phyloP scores from a whole-genome alignment of 2,888 invertebrate genomes.

The Noctua comes region DNA sequence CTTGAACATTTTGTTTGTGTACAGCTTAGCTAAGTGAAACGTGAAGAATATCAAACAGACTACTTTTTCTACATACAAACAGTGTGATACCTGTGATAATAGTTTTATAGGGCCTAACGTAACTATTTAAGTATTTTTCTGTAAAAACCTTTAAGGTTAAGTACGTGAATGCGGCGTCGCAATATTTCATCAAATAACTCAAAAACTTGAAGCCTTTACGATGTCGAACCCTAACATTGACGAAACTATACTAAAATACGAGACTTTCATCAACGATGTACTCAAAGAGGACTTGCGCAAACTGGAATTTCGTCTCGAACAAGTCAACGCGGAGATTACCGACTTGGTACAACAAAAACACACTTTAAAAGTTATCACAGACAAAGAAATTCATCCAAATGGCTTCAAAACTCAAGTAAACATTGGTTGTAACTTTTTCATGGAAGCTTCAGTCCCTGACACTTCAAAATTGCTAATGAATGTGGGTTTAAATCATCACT shows the following conservation, averaged over 20 bases:
- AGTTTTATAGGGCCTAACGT: not conserved
- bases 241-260: constrained; percentile 88
- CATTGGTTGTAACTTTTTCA: constrained; percentile 95
- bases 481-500: constrained; percentile 93
- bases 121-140: not conserved
- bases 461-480: constrained; percentile 92
- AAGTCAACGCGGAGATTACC: constrained; percentile 92
- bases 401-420: constrained; percentile 91
- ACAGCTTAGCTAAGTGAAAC: not conserved
- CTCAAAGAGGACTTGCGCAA: constrained; percentile 93
- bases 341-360: constrained; percentile 94
- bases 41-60: not conserved
- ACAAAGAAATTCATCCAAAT: constrained; percentile 86
- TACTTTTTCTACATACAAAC: not conserved
- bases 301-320: constrained; percentile 90
- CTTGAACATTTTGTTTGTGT: not conserved
- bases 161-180: constrained; percentile 23
- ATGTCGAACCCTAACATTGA: constrained; percentile 76
- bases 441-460: constrained; percentile 93
- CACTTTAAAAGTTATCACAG: constrained; percentile 91
- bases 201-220: not conserved
- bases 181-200: not conserved
- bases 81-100: not conserved
- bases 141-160: constrained; percentile 42
- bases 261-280: constrained; percentile 94